Evolutionary conservation across 2,888 invertebrate species (phyloP).

Genomic region (Athalia cordata): DNA sequence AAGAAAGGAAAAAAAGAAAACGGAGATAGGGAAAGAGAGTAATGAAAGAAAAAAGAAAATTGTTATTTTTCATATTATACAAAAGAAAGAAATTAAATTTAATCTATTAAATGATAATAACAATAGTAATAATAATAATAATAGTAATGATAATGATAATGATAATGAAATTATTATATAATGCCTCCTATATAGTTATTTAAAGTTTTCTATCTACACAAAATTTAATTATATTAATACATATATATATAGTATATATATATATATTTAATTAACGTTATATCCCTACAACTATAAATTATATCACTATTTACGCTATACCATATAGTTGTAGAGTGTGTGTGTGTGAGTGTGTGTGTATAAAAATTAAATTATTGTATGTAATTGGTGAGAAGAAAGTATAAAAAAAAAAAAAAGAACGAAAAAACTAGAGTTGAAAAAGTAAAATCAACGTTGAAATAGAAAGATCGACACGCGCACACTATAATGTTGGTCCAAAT

Average conservation of each 20-base stretch:
- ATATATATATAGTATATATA: constrained; percentile 48
- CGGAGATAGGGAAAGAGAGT: not conserved
- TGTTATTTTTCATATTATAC: constrained; percentile 70
- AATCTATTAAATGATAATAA: constrained; percentile 62
- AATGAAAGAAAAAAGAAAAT: constrained; percentile 62
- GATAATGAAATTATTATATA: constrained; percentile 51
- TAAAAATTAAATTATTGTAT: too few relatives aligned
- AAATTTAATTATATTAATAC: constrained; percentile 64
- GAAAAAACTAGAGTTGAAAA: too few relatives aligned
- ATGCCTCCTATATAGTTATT: constrained; percentile 69
- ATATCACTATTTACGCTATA: too few relatives aligned
- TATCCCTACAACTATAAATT: too few relatives aligned
- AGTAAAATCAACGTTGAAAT: too few relatives aligned
- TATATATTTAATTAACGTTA: constrained; percentile 22
- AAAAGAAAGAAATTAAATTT: constrained; percentile 66
- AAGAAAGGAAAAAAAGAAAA: not conserved
- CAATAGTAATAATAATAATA: constrained; percentile 51
- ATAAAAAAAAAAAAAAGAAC: too few relatives aligned
- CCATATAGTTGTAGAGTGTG: too few relatives aligned
- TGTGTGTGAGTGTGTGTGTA: too few relatives aligned
- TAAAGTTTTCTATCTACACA: constrained; percentile 66
- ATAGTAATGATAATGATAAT: not conserved
- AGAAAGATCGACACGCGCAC: too few relatives aligned
- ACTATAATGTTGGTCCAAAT: too few relatives aligned
- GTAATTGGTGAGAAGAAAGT: too few relatives aligned